Conservation (phyloP, 2,797 vertebrate species). For the Malacoctenus gilli region DNA sequence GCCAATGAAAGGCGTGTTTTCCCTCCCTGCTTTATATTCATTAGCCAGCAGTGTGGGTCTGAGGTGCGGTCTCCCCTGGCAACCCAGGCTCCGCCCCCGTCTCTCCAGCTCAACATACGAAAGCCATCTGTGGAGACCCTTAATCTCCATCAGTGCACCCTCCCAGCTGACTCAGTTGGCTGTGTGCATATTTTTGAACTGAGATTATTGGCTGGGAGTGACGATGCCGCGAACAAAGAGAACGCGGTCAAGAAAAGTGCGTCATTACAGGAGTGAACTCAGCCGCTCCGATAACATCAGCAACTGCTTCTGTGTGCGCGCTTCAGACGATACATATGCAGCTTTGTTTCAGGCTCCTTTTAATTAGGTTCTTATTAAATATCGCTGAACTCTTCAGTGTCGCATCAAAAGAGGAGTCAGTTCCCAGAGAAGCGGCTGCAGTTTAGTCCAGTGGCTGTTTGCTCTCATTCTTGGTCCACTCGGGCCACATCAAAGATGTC, state of each 20-base stretch:
- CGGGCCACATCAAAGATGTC: slow-evolving; percentile 36
- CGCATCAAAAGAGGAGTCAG: slow-evolving; percentile 28
- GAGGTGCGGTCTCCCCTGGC: slow-evolving; percentile 68
- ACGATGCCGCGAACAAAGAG: slow-evolving; percentile 57
- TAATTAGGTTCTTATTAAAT: slow-evolving; percentile 30
- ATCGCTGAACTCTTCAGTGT: slow-evolving; percentile 30
- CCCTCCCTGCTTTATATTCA: slow-evolving; percentile 73
- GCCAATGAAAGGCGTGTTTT: slow-evolving; percentile 42
- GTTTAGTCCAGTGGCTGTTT: slow-evolving; percentile 22
- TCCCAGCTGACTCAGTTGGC: slow-evolving; percentile 50
- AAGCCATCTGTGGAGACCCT: slow-evolving; percentile 75
- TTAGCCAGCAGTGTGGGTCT: slow-evolving; percentile 65
- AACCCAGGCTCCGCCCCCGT: slow-evolving; percentile 66
- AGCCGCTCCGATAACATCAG: slow-evolving; percentile 7
- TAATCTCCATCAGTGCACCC: slow-evolving; percentile 61
- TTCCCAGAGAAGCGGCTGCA: slow-evolving; percentile 25
- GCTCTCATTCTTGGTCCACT: slow-evolving; percentile 24
- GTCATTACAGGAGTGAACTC: slow-evolving; percentile 31
- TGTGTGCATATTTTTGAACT: slow-evolving; percentile 33
- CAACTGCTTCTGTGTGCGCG: neutral
- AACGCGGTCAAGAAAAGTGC: no score
- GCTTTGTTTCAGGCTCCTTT: neutral
- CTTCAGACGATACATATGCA: slow-evolving; percentile 14
- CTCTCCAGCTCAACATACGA: slow-evolving; percentile 71
- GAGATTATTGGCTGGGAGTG: slow-evolving; percentile 28